Base-by-base conservation (phyloP, 2,113 vertebrate genomes). In the Corythoichthys intestinalis region DNA sequence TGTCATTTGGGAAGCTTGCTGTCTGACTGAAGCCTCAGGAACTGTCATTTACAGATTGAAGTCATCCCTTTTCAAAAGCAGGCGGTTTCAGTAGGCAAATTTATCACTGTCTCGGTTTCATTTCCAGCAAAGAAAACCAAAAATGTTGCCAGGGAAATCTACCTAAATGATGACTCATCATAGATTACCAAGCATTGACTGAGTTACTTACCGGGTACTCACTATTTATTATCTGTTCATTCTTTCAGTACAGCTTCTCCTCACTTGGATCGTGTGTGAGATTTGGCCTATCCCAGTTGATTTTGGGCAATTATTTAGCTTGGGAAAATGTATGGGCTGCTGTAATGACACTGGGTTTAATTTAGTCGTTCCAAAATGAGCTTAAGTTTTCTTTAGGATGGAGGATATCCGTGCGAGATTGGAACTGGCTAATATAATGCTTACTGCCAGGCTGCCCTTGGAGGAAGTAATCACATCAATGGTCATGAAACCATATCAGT, bases 391-490 rank as follows among this genome's bases (percentile, higher is more conserved):
- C n/a, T 48, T 62, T 50, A 66, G 10, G 46, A 67, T 4, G 49
- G 65, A 34, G 65, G 20, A 54, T 73, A n/a, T 61, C 77, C 67
- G 13, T 73, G 71, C 71, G 73, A 75, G 14, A 75, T 65, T 41
- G 34, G 69, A 77, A 76, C 65, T 66, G 66, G 70, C 78, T 81
- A 71, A 82, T 69, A 82, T 69, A 34, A 58, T 47, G 65, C 54
- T 35, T 68, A 66, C 48, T 56, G 69, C 39, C 63, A 15, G 65
- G 28, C 17, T 77, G 77, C 70, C 67, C 77, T 77, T 75, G 65
- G 73, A 77, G 68, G 56, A 80, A 79, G 74, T 81, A 86, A 89
- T 89, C 50, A 68, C 72, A 85, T 85, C 73, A 83, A 54, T 77
- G 75, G 56, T 76, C 75, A 81, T 81, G 77, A 77, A 75, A 76